phyloP scores from a whole-genome alignment of 2,113 vertebrate species.

The Pithys albifrons region DNA sequence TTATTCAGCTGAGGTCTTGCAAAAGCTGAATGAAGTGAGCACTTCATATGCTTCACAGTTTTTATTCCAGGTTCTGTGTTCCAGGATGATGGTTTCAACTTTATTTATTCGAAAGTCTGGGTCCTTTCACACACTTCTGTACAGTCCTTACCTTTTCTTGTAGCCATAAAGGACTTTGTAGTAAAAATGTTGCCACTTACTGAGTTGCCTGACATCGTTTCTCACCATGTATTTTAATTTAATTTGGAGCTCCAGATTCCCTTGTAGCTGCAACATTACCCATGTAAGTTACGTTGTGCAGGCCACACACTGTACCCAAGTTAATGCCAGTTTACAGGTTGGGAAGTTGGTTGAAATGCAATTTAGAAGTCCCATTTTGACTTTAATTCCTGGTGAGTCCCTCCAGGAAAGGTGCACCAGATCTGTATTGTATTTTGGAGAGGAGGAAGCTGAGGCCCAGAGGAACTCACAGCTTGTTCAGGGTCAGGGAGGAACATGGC shows the following conservation, averaged over 20 bases:
- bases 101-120: neutral
- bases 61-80: neutral
- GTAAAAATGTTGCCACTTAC: neutral
- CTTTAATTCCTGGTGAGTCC: neutral
- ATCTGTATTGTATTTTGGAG: neutral
- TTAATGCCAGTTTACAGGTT: neutral
- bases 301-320: neutral
- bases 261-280: neutral
- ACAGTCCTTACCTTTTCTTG: neutral
- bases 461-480: neutral
- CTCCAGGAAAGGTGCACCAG: neutral
- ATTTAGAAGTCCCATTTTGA: neutral
- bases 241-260: neutral
- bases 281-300: neutral
- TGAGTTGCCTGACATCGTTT: neutral
- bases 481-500: neutral
- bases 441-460: neutral
- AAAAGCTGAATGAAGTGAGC: slow-evolving; percentile 42
- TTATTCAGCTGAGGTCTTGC: slow-evolving; percentile 22
- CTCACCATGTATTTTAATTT: neutral
- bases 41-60: neutral
- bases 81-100: neutral
- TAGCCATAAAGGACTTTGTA: neutral
- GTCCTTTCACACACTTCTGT: neutral
- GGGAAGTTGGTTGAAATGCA: neutral